Base-by-base conservation (phyloP, 2,888 invertebrate species). In the Eupithecia centaureata region DNA sequence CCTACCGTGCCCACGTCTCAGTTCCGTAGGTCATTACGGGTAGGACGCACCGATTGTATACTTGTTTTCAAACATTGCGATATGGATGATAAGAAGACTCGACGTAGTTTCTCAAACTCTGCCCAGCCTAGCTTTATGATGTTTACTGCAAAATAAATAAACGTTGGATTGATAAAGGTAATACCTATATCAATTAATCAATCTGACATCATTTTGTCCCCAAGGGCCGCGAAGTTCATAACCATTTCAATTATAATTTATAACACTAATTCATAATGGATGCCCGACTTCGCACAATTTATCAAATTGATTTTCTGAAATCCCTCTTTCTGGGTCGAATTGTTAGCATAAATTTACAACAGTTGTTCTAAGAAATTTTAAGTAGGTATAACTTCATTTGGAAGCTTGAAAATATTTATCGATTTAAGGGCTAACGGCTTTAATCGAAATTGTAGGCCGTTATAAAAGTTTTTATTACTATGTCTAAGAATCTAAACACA, bases 231-330 rank as follows among this genome's bases (percentile, higher is more conserved):
- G 79, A 79, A 90, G 86, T 91, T 88, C 83, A 80, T 83, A 86
- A 88, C 89, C 91, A 90, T 89, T 91, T 90, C 91, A 88, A 91
- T 91, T 91, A 90, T 89, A 86, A 92, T 90, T 92, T 92, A 91
- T 91, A 89, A 85, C 87, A 88, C 89, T 91, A 91, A 91, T 88
- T 90, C 87, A 88, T 90, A 90, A 91, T 88, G 84, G 89, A 91
- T 89, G 89, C 86, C 78, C 82, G 87, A 83, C 82, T 89, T 84
- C 83, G 80, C 85, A 86, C 87, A 90, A 92, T 92, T 91, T 89
- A 89, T 92, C 90, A 92, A 91, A 90, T 90, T 90, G 88, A 90
- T 91, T 89, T 85, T 84, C 83, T 75, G 77, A 86, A 89, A 90
- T 88, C 88, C 86, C 80, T 80, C 82, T 79, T 82, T 81, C 82